Evolutionary conservation across 2,888 invertebrate genomes (phyloP), one percentile per base, ranked within the genome.

Genomic region (Xestia sexstrigata): DNA sequence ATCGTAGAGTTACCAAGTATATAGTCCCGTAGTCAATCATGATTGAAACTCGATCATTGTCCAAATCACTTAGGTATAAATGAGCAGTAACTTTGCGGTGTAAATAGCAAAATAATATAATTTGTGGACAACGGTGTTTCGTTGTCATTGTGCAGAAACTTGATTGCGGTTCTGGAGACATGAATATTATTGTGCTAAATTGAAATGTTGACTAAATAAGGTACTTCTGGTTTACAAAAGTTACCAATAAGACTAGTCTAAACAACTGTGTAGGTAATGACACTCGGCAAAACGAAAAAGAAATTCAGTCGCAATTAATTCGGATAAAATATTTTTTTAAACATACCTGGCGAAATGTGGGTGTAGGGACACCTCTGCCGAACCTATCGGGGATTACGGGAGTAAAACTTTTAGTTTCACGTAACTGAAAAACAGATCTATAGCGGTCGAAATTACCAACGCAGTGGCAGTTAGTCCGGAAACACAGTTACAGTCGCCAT

Each of bases 11-110:
- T 26, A 58, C 11, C 15, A 30, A 9, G 62, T 9, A 17, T 1
- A 6, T 7, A 42, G 26, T 72, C 4, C 47, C 20, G 26, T n/a
- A 23, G 47, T 15, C 30, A 49, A 79, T 20, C 67, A 7, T 55
- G 45, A 65, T 69, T 55, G 52, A 47, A 80, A 78, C 70, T 78
- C 49, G 15, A 83, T 66, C 62, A 58, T 55, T 68, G 30, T 55
- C 17, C 55, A 52, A 79, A 80, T 55, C 26, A 77, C 35, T 35
- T 60, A 15, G 17, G 58, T 58, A 49, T 52, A 49, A n/a, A 67
- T 52, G 68, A 42, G 23, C 68, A 35, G 23, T 35, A 20, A 26
- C n/a, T 58, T 82, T 77, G 83, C 17, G 62, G 17, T 65, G 11
- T 52, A 45, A 62, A 58, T 77, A 52, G 42, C 23, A 65, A 49